Base-by-base conservation (phyloP, 2,888 invertebrate species). In the Stenurella melanura region DNA sequence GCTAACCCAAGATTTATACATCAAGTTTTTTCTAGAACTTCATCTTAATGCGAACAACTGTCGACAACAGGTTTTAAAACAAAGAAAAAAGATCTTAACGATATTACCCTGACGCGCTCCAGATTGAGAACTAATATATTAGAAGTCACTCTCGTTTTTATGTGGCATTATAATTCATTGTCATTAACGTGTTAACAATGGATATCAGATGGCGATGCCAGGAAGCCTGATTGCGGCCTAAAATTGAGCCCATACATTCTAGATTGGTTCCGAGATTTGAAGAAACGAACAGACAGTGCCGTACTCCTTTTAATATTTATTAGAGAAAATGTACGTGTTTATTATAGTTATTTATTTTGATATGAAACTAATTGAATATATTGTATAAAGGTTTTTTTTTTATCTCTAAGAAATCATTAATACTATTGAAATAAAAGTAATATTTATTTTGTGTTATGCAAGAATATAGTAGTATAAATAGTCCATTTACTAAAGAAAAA, bases 161-260 rank as follows among this genome's bases (percentile, higher is more conserved):
- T 50, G 21, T 19, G 42, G 64, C 38, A 64, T 64, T 64, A 64
- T 64, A 73, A 66, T 66, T 57, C 12, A 56, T 56, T 34, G 73
- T 38, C 58, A 73, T 73, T 57, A 66, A 64, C 64, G 73, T 73
- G 66, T 66, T 61, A 73, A 73, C 73, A 73, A 58, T 56, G 56
- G 73, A 66, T 64, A 73, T 73, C 66, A 66, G 38, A 66, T 64
- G 64, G 58, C 64, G 57, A 34, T 57, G 54, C 68, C 30, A 50
- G 73, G 73, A 56, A 74, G 64, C 76, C 18, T 73, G 68, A 75
- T 72, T 76, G 57, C 34, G 63, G 70, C 34, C 73, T 78, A 74
- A 82, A 81, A 81, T 78, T 80, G 78, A 78, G 76, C 69, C 80
- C 30, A 15, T 61, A 61, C 15, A 30, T 61, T n/a, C 5, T 38